phyloP scores from a whole-genome alignment of 2,888 invertebrate genomes.

The Epinotia demarniana region DNA sequence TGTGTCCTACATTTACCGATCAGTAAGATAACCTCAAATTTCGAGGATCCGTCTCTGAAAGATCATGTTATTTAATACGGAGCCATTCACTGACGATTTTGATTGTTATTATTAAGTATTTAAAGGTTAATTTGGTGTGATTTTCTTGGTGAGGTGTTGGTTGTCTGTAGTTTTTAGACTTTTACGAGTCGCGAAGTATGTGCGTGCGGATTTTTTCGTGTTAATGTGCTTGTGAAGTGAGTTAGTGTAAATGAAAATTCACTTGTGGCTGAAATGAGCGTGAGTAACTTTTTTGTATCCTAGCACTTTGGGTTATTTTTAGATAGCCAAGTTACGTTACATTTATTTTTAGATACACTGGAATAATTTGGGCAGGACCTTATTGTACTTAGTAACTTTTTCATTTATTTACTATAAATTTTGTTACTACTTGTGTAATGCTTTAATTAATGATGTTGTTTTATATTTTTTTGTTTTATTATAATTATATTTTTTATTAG shows the following conservation, averaged over 20 bases:
- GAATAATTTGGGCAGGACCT: neutral
- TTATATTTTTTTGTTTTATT: too few relatives aligned
- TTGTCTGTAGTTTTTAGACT: constrained; percentile 18
- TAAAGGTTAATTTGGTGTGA: constrained; percentile 46
- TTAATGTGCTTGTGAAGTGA: constrained; percentile 34
- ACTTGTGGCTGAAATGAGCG: constrained; percentile 67
- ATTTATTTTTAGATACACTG: constrained; percentile 5
- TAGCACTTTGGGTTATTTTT: constrained; percentile 23
- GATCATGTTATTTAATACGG: constrained; percentile 58
- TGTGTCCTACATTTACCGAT: constrained; percentile 78
- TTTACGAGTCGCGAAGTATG: constrained; percentile 44
- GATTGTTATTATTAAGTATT: constrained; percentile 47
- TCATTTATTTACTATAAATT: too few relatives aligned
- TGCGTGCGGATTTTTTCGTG: constrained; percentile 46
- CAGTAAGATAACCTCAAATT: constrained; percentile 80
- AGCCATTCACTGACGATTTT: constrained; percentile 51
- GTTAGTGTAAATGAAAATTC: constrained; percentile 34
- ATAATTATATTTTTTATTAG: too few relatives aligned
- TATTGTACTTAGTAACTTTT: neutral
- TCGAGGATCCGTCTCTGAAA: constrained; percentile 64
- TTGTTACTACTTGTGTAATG: too few relatives aligned
- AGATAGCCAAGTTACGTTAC: constrained; percentile 11
- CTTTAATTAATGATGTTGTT: too few relatives aligned
- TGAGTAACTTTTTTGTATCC: constrained; percentile 58
- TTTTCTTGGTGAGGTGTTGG: neutral